phyloP scores from a whole-genome alignment of 2,113 vertebrate species.

The Spermophilus dauricus region DNA sequence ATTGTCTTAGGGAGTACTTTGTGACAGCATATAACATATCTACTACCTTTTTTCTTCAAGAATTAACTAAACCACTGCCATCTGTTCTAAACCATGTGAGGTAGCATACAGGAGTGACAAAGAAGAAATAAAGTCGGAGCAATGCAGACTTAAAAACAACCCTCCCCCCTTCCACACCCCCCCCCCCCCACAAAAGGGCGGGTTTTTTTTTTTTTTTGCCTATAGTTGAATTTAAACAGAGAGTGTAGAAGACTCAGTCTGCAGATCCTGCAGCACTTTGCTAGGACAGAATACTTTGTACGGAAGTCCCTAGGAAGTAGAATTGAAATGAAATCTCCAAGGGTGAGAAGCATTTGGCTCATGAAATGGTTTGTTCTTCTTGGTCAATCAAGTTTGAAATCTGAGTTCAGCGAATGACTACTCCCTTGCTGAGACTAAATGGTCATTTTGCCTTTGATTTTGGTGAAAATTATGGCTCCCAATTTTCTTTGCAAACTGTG shows the following conservation, averaged over 20 bases:
- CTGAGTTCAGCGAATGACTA: not conserved
- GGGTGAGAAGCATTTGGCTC: not conserved
- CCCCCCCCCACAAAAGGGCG: not conserved
- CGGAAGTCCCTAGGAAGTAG: not conserved
- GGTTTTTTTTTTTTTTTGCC: not conserved
- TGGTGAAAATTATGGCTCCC: slow-evolving; percentile 41
- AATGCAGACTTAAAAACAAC: not conserved
- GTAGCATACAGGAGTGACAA: not conserved
- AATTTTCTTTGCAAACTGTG: slow-evolving; percentile 26
- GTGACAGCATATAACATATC: not conserved
- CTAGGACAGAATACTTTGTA: not conserved
- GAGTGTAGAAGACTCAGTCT: slow-evolving; percentile 13
- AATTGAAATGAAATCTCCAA: slow-evolving; percentile 27
- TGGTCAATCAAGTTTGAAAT: slow-evolving; percentile 11
- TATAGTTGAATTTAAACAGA: slow-evolving; percentile 58
- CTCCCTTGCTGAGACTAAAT: slow-evolving; percentile 44
- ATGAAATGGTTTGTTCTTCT: slow-evolving; percentile 22
- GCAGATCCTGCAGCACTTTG: slow-evolving; percentile 19
- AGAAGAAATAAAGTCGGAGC: slow-evolving; percentile 57
- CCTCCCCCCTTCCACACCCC: too few species aligned
- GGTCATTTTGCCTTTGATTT: slow-evolving; percentile 60
- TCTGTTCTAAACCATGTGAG: slow-evolving; percentile 32
- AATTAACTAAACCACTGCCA: slow-evolving; percentile 5
- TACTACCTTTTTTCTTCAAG: not conserved
- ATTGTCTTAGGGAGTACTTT: slow-evolving; percentile 3